Evolutionary conservation across 2,888 invertebrate genomes (phyloP).

Genomic region (Tholera decimalis): DNA sequence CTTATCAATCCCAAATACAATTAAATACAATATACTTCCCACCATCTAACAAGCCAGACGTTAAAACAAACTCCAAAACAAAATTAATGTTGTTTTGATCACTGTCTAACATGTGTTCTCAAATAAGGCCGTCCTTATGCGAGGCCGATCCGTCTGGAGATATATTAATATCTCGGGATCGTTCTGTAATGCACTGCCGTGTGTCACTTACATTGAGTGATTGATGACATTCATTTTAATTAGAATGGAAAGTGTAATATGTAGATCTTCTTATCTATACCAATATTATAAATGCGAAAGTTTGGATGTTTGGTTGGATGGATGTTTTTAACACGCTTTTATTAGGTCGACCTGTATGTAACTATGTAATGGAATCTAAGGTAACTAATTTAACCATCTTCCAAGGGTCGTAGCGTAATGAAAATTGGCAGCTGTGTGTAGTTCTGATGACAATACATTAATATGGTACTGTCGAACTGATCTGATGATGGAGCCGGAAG

Average conservation of each 20-base stretch:
- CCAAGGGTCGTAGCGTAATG: too few species aligned
- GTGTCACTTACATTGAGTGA: conserved; percentile 41
- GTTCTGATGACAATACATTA: too few species aligned
- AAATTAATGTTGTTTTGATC: conserved; percentile 43
- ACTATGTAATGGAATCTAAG: too few species aligned
- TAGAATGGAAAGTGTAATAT: conserved; percentile 3
- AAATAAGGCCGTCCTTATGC: conserved; percentile 35
- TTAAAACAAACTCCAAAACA: conserved; percentile 2
- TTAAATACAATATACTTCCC: background rate
- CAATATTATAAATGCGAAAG: too few species aligned
- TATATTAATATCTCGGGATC: conserved; percentile 55
- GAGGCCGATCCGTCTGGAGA: conserved; percentile 34
- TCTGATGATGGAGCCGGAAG: too few species aligned
- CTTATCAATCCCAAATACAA: background rate
- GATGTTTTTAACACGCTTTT: too few species aligned
- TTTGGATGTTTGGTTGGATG: too few species aligned
- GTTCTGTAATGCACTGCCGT: conserved; percentile 28
- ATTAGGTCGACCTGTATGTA: too few species aligned
- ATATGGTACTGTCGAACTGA: too few species aligned
- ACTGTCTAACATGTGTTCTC: conserved; percentile 44
- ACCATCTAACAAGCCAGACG: background rate
- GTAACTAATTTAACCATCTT: too few species aligned
- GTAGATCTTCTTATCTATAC: too few species aligned
- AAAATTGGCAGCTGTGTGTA: too few species aligned
- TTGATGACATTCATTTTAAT: conserved; percentile 29